Conservation (phyloP, 2,888 invertebrate genomes). For the Cryptocephalus moraei region DNA sequence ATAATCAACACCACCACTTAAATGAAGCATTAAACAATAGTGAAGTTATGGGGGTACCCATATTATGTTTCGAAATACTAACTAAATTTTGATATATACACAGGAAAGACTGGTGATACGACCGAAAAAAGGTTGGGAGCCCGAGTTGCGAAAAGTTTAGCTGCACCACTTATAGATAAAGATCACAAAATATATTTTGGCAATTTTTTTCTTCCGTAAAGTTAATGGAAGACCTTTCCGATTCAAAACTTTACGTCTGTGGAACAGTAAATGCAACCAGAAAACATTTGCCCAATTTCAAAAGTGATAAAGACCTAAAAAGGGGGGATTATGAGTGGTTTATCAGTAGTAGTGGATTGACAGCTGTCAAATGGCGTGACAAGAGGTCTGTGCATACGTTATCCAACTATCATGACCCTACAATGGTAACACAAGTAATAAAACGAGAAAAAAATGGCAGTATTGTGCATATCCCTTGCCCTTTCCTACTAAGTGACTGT, state of each 20-base stretch:
- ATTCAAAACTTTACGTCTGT: too few species aligned
- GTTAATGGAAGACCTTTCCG: background rate
- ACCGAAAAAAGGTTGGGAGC: background rate
- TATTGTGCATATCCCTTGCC: background rate
- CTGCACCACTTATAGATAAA: background rate
- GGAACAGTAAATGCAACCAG: too few species aligned
- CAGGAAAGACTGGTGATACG: background rate
- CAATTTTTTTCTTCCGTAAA: background rate
- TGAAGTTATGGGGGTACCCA: too few species aligned
- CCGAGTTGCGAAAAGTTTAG: background rate
- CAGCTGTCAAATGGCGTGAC: background rate
- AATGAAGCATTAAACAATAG: too few species aligned
- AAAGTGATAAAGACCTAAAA: background rate
- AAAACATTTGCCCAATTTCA: background rate
- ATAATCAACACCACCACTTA: too few species aligned
- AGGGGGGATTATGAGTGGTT: too few species aligned
- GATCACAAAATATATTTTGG: slow-evolving; percentile 1
- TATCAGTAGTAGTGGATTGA: too few species aligned
- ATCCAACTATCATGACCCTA: background rate
- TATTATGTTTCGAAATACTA: too few species aligned
- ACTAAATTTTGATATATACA: slow-evolving; percentile 3
- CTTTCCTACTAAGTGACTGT: background rate
- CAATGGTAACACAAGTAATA: background rate
- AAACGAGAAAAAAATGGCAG: background rate
- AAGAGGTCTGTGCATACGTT: background rate